Base-by-base conservation (phyloP, 2,888 invertebrate genomes). In the Pterostichus madidus region DNA sequence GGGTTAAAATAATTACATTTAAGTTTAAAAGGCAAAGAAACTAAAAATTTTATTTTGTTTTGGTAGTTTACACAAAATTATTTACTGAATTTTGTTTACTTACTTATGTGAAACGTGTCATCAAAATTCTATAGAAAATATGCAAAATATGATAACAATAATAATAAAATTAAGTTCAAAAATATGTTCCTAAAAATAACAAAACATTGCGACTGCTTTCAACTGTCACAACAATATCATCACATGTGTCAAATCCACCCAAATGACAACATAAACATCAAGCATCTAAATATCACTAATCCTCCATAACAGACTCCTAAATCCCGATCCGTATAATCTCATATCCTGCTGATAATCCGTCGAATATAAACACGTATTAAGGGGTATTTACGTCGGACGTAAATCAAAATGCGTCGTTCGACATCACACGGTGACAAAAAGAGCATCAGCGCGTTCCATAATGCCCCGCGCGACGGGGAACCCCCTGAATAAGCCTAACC, bases 371-470 rank as follows among this genome's bases (percentile, higher is more conserved):
- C 81, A 75, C 75, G 75, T 81, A 81, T 81, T 81, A 81, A 80
- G 81, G 49, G 80, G n/a, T 75, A 81, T 81, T 81, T 75, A 75
- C 75, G 64, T 75, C 59, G 11, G 10, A 46, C 68, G 31, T 81
- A 81, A 81, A 81, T 81, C 75, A 80, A 56, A 71, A 13, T 24
- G 10, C 39, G 10, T 17, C 31, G 24, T 71, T 71, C 68, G 80
- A 49, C 59, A 71, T 15, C 56, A 83, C 83, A 82, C 83, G 84
- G 76, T 83, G 84, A 85, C 85, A 85, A 87, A 86, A 86, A 86
- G 87, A 86, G 84, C 85, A 86, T 83, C 85, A 84, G 13, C 61
- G 79, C 76, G 79, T 44, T 32, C 52, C 68, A 80, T 49, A 80
- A 80, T 31, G 78, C 56, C 52, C 13, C 17, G 52, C 80, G 78